Conservation (phyloP, 1,140 invertebrate genomes). For the Penaeus indicus region DNA sequence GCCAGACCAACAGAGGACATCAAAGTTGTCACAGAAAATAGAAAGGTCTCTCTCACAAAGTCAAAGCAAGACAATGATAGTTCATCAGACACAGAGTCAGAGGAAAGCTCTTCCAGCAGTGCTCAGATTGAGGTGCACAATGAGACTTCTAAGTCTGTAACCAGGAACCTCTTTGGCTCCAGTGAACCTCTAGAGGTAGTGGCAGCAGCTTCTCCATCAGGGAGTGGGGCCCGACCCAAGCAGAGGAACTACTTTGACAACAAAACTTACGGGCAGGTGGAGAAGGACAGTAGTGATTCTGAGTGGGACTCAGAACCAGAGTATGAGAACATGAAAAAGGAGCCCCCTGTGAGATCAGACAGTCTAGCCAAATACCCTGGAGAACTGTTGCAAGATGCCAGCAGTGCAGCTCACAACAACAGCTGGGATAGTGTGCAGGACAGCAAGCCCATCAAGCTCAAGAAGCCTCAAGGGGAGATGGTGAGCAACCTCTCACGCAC, state of each 20-base stretch:
- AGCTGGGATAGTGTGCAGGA: constrained; percentile 17
- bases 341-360: constrained; percentile 43
- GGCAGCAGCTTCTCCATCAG: not conserved
- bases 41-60: not conserved
- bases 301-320: constrained; percentile 54
- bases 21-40: constrained; percentile 8
- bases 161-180: constrained; percentile 41
- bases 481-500: constrained; percentile 42
- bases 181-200: too few relatives aligned
- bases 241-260: constrained; percentile 49
- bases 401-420: not conserved
- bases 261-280: constrained; percentile 43
- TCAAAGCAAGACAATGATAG: constrained; percentile 26
- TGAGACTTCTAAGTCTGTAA: constrained; percentile 47
- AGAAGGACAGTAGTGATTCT: constrained; percentile 11
- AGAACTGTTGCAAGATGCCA: not conserved
- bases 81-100: constrained; percentile 28
- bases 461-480: constrained; percentile 40
- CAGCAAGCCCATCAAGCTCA: constrained; percentile 44
- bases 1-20: constrained; percentile 2
- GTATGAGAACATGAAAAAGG: constrained; percentile 52
- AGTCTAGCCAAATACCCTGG: constrained; percentile 20
- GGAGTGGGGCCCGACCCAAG: constrained; percentile 11
- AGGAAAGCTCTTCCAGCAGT: constrained; percentile 12
- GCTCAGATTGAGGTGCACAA: constrained; percentile 48